A percentile compares a stretch with the other conserved stretches of the same genome.
These are phyloP conservation scores for Catocala nupta DNA, from an alignment of 2,888 invertebrate species.

Conservation along the genomic window DNA sequence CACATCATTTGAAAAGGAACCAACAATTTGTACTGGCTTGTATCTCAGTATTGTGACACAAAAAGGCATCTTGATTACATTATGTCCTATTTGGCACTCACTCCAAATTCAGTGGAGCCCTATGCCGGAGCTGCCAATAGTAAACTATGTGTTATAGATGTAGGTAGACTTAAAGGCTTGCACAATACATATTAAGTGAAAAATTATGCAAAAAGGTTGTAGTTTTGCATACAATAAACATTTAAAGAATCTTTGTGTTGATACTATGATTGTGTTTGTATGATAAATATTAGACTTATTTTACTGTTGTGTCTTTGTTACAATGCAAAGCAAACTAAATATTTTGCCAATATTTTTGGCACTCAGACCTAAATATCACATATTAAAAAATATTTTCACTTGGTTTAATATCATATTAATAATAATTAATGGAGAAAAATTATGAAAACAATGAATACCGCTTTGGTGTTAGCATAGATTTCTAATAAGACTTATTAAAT, in stretches of 20 bases:
- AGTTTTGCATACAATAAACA: slow-evolving; percentile 45
- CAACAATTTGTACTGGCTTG: not conserved
- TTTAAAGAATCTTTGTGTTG: slow-evolving; percentile 25
- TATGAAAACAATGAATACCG: too few relatives aligned
- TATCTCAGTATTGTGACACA: slow-evolving; percentile 3
- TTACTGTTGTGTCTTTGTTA: not conserved
- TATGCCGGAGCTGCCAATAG: slow-evolving; percentile 24
- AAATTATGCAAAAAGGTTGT: slow-evolving; percentile 37
- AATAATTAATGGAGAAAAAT: too few relatives aligned
- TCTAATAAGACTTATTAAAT: too few relatives aligned
- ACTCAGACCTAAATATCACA: too few relatives aligned
- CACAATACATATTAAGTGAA: slow-evolving; percentile 36
- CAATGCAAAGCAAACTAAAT: too few relatives aligned
- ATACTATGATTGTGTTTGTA: not conserved
- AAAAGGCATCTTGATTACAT: slow-evolving; percentile 25
- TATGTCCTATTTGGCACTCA: slow-evolving; percentile 39
- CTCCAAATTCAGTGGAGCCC: slow-evolving; percentile 13
- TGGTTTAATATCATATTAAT: too few relatives aligned
- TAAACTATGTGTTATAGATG: slow-evolving; percentile 10
- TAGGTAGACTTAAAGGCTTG: slow-evolving; percentile 15
- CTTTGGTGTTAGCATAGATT: too few relatives aligned
- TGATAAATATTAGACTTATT: not conserved
- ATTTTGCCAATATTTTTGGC: too few relatives aligned
- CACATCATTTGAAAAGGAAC: not conserved
- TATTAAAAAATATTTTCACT: too few relatives aligned